phyloP scores from a whole-genome alignment of 2,113 vertebrate genomes.

The Lepus timidus region DNA sequence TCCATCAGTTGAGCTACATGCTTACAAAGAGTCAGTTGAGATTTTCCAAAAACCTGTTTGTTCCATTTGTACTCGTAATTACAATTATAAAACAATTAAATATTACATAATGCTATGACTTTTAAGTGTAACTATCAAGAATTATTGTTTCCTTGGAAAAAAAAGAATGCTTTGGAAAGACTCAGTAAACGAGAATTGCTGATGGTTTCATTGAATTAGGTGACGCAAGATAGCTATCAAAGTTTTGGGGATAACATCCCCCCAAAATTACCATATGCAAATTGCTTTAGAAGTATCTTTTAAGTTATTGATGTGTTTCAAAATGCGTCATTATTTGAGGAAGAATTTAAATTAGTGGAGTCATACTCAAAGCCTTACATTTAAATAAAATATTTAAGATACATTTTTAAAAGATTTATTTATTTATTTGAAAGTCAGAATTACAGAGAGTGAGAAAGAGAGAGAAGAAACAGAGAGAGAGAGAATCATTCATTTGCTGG shows the following conservation, averaged over 20 bases:
- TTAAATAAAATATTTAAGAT: slow-evolving; percentile 34
- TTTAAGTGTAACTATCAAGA: slow-evolving; percentile 67
- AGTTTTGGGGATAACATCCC: background rate
- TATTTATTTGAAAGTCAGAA: too few relatives aligned
- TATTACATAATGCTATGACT: slow-evolving; percentile 68
- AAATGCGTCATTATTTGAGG: background rate
- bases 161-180: slow-evolving; percentile 66
- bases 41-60: slow-evolving; percentile 53
- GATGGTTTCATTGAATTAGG: slow-evolving; percentile 21
- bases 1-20: background rate
- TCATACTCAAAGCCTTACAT: background rate
- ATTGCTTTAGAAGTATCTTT: slow-evolving; percentile 36
- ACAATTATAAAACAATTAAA: slow-evolving; percentile 73
- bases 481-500: too few relatives aligned
- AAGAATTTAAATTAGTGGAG: slow-evolving; percentile 22
- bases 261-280: background rate
- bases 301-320: slow-evolving; percentile 38
- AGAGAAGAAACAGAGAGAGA: too few relatives aligned
- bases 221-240: background rate
- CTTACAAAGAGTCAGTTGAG: slow-evolving; percentile 68
- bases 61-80: slow-evolving; percentile 70
- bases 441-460: too few relatives aligned
- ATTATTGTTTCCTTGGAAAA: slow-evolving; percentile 72
- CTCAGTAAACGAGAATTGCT: background rate
- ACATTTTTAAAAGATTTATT: too few relatives aligned